A percentile compares a stretch with the other conserved stretches of the same genome.
Conservation (phyloP, 2,888 invertebrate species). For the Poecilobothrus nobilitatus region DNA sequence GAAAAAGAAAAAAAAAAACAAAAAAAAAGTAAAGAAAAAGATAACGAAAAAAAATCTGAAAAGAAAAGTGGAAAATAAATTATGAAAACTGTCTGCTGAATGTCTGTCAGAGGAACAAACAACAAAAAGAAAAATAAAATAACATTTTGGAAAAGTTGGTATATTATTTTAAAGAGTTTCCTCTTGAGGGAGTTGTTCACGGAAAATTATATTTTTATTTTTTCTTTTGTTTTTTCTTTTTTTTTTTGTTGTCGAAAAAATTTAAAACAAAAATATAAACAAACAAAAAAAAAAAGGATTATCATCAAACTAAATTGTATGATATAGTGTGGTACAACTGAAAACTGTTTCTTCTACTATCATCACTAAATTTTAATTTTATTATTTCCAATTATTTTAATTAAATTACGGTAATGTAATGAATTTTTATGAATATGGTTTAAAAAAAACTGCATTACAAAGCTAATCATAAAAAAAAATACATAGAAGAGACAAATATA, state of each 20-base stretch:
- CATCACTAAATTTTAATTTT: no score
- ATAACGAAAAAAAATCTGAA: background rate
- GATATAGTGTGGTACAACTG: no score
- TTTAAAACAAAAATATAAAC: no score
- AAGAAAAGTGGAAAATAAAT: constrained; percentile 7
- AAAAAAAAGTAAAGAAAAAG: background rate
- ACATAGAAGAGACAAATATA: no score
- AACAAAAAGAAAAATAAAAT: no score
- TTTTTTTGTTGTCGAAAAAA: background rate
- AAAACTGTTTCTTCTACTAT: no score
- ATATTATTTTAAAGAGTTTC: background rate
- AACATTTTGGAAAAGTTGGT: background rate
- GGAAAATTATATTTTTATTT: background rate
- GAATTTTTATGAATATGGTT: no score
- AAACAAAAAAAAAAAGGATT: background rate
- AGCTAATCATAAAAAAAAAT: no score
- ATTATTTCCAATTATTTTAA: no score
- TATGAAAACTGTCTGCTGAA: constrained; percentile 12
- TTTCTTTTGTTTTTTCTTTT: background rate
- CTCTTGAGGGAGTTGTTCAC: constrained; percentile 2
- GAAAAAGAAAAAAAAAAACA: background rate
- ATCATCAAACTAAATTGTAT: background rate
- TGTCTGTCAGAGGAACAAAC: constrained; percentile 7
- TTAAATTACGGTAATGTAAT: no score
- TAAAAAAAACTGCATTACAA: no score